Evolutionary conservation across 2,113 vertebrate genomes (phyloP).

Genomic region (Alexandromys fortis): DNA sequence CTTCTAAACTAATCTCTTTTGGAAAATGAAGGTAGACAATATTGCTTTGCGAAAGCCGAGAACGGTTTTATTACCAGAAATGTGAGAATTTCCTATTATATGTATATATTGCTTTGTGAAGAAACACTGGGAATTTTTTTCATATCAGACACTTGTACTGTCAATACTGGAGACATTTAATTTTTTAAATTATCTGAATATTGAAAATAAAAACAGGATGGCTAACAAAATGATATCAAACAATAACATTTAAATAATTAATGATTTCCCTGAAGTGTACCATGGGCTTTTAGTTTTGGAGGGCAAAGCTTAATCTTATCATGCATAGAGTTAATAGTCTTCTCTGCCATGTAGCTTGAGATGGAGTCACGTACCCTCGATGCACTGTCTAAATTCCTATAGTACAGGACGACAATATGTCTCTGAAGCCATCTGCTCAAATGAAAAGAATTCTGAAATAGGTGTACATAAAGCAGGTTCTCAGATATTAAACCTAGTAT

Average conservation of each 20-base stretch:
- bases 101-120: not conserved
- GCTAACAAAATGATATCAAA: not conserved
- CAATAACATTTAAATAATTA: conserved; percentile 35
- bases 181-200: not conserved
- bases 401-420: not conserved
- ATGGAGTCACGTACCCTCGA: not conserved
- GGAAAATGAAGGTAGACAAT: conserved; percentile 19
- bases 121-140: not conserved
- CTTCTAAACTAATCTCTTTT: conserved; percentile 26
- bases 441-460: conserved; percentile 26
- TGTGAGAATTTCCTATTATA: not conserved
- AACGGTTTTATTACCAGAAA: not conserved
- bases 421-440: conserved; percentile 30
- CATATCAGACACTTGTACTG: not conserved
- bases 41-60: not conserved
- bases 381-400: not conserved
- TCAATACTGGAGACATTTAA: not conserved
- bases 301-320: not conserved
- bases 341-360: not conserved
- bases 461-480: not conserved
- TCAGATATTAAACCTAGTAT: conserved; percentile 39
- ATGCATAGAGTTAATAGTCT: not conserved
- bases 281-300: not conserved
- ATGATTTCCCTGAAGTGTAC: not conserved
- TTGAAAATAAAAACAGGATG: conserved; percentile 6